These are phyloP conservation scores for Sycophaga agraensis DNA, from an alignment of 1,140 invertebrate genomes.

Conservation along the genomic window DNA sequence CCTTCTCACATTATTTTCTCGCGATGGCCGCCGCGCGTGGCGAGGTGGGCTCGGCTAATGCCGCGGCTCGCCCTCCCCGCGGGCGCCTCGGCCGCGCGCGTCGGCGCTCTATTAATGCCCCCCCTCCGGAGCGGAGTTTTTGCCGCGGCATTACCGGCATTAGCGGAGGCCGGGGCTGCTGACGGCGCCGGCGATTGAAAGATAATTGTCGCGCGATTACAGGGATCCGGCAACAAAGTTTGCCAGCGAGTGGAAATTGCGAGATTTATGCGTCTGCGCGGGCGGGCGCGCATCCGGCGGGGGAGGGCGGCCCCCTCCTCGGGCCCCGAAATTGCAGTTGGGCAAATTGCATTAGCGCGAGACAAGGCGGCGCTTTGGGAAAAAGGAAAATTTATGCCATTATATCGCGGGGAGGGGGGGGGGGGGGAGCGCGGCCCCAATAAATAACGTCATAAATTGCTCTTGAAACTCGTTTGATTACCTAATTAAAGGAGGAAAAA, in stretches of 20 bases:
- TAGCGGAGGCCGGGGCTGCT: too few relatives aligned
- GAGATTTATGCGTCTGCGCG: too few relatives aligned
- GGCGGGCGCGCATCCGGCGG: background rate
- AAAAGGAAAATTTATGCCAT: conserved; percentile 12
- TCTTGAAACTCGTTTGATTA: conserved; percentile 33
- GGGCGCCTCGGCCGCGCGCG: background rate
- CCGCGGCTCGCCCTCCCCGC: background rate
- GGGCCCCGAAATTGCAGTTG: conserved; percentile 1
- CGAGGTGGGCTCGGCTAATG: too few relatives aligned
- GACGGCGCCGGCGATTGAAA: conserved; percentile 13
- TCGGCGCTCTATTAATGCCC: conserved; percentile 20
- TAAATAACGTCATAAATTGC: conserved; percentile 26
- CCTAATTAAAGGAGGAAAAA: conserved; percentile 32
- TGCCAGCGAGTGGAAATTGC: conserved; percentile 12
- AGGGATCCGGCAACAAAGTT: conserved; percentile 9
- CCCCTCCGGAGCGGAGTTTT: conserved; percentile 3
- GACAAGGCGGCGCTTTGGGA: too few relatives aligned
- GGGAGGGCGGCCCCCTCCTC: background rate
- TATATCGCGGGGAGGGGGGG: too few relatives aligned
- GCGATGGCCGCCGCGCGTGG: conserved; percentile 22
- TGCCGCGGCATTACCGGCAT: background rate
- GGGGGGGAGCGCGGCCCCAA: too few relatives aligned
- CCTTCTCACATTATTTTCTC: conserved; percentile 42
- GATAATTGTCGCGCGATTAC: conserved; percentile 20
- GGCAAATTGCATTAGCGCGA: conserved; percentile 18